Evolutionary conservation across 1,140 invertebrate species (phyloP), one percentile per base, ranked within the genome.

Genomic region (Drosophila yakuba): DNA sequence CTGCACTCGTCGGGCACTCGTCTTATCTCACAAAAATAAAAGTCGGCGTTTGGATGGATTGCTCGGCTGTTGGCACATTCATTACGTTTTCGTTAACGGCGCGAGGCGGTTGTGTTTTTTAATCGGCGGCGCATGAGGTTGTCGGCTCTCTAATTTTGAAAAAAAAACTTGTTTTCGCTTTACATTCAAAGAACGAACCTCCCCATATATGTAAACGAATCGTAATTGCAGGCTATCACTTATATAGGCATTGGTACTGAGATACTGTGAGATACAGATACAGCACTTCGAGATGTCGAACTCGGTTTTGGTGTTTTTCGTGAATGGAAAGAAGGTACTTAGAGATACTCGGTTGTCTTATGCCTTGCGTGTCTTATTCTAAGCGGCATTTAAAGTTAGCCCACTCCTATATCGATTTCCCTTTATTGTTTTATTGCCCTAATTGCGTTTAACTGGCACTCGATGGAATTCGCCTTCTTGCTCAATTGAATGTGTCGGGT

Each of bases 321-420:
- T 94, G 17, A 94, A 94, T 72, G 93, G 93, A 15, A 93, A 93
- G 76, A 93, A 93, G 92, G 93, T 93, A 90, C 55, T 57, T 14
- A 4, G 4, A 47, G 41, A 71, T 58, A 58, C 15, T 35, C 3
- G 14, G 36, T 32, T 25, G 62, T 28, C 6, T 74, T 38, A 41
- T 25, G 62, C 36, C 6, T 74, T 38, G 71, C 41, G 71, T 73
- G 69, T 25, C n/a, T n/a, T 25, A 4, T 5, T 28, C 5, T 36
- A 3, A 41, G 44, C 23, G 41, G 15, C 35, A 35, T 28, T 44
- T 23, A 12, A 43, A 15, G 41, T 52, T 32, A 23, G n/a, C 20
- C 20, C 11, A 35, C 28, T 7, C 25, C 23, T 35, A 15, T 50
- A 72, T 72, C 44, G 66, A 71, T 66, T 66, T 51, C 41, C 35